Conservation (phyloP, 64 coral and sea anemone species). For the Acropora tenuis region DNA sequence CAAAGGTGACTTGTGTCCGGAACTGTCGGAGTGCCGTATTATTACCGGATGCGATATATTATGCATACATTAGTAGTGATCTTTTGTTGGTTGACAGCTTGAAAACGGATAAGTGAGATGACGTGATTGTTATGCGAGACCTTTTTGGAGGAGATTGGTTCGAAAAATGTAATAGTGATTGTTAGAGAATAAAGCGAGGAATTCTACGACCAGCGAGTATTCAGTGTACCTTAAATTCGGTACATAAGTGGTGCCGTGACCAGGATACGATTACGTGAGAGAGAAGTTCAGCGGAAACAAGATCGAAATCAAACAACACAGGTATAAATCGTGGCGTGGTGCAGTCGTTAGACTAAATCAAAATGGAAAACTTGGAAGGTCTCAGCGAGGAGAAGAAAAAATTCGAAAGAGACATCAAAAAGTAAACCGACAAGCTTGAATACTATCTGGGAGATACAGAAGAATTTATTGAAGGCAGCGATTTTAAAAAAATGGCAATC, state of each 20-base stretch:
- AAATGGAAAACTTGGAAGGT: not conserved
- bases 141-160: no score
- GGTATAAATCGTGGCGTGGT: not conserved
- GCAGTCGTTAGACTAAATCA: not conserved
- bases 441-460: conserved; percentile 36
- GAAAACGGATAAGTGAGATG: not conserved
- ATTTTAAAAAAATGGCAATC: conserved; percentile 14
- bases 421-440: conserved; percentile 24
- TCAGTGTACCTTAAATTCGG: not conserved
- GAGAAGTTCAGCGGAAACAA: no score
- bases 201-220: no score
- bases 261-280: no score
- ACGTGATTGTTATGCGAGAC: not conserved
- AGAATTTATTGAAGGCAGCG: not conserved
- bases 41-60: not conserved
- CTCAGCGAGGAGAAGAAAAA: conserved; percentile 17
- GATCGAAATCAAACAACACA: not conserved
- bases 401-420: conserved; percentile 18
- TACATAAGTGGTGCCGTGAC: no score
- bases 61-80: not conserved
- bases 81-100: not conserved
- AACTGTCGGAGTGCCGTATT: not conserved
- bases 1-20: not conserved
- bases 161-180: no score
- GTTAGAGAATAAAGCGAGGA: no score